Base-by-base conservation (phyloP, 2,797 vertebrate genomes). In the Pseudopleuronectes americanus region DNA sequence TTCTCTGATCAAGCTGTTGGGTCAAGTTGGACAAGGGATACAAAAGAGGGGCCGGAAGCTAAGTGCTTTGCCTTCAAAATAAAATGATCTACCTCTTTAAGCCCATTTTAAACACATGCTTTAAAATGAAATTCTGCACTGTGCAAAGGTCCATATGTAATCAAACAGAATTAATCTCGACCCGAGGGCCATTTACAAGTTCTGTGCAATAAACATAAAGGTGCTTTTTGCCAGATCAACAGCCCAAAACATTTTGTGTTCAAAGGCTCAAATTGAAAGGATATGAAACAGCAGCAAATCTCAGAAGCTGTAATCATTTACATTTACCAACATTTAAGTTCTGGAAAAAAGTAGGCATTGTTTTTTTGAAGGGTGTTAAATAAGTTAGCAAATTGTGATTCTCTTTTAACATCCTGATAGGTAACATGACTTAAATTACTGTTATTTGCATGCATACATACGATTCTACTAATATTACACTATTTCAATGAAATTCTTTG, bases 41-140 rank as follows among this genome's bases (percentile, higher is more conserved):
- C 1, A 9, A 56, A 31, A 64, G n/a, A 8, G 0, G 36, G 3
- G 0, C 49, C 57, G 68, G 77, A 88, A 70, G 53, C 24, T 0
- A 3, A 9, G 1, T 2, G 0, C 0, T 3, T 17, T 23, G 0
- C 24, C 58, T 89, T 80, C 81, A 89, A 74, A 84, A 76, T 88
- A 89, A 81, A 66, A 76, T 0, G 0, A 9, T 22, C 4, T 22
- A 33, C 5, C 4, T 28, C 36, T 4, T 10, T 38, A 13, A 4
- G 3, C 36, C 31, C 31, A 3, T 26, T 13, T 14, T 8, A 31
- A 2, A 31, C 28, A 21, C 1, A 3, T 17, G 14, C 7, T 0
- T 55, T 36, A 1, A 8, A 12, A 3, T 24, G 0, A 48, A 19
- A 4, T 6, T 33, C 7, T 47, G 9, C 2, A 31, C 6, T 1